Conservation (phyloP, 2,113 vertebrate species). For the Acanthisitta chloris region DNA sequence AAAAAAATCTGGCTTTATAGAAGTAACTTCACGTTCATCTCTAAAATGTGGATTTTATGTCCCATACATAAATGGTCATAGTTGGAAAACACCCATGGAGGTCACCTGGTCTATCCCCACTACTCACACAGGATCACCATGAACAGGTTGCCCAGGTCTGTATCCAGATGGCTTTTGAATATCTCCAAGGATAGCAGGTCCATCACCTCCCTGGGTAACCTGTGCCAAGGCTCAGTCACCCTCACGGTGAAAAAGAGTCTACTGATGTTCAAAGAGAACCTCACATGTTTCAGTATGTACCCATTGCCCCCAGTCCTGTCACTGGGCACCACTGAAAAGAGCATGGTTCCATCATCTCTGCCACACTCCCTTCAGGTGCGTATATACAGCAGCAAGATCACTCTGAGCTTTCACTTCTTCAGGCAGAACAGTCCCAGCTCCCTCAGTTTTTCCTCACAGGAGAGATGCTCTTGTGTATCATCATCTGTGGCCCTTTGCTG, state of each 20-base stretch:
- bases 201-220: neutral
- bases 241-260: neutral
- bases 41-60: neutral
- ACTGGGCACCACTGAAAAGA: neutral
- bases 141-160: neutral
- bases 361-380: neutral
- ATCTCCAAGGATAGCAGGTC: neutral
- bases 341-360: neutral
- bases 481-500: neutral
- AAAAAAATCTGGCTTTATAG: neutral
- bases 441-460: neutral
- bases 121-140: neutral
- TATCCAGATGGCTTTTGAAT: neutral
- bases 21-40: neutral
- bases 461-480: too few relatives aligned
- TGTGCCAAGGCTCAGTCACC: neutral
- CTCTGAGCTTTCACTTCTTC: neutral
- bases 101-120: fast-evolving
- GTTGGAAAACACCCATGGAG: neutral
- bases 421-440: neutral
- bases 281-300: neutral
- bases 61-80: neutral
- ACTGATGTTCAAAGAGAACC: neutral
- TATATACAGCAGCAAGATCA: neutral
- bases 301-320: neutral